Base-by-base conservation (phyloP, 2,797 vertebrate genomes). In the Fundulus diaphanus region DNA sequence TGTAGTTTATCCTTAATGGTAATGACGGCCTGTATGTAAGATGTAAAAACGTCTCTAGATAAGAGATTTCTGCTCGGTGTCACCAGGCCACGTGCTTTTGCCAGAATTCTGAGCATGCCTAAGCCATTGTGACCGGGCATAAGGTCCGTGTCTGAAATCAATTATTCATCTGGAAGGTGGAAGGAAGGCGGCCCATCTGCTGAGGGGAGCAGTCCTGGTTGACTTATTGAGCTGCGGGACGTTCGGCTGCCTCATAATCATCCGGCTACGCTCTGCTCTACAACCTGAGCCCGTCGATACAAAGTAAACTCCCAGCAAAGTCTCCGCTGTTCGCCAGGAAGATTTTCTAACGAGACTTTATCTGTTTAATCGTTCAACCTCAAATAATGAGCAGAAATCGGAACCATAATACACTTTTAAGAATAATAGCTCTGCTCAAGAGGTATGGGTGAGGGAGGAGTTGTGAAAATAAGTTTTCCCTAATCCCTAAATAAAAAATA, bases 81-180 rank as follows among this genome's bases (percentile, higher is more conserved):
- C 81, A 78, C 88, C 80, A 72, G 82, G 76, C 29, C 15, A 40
- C 0, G 0, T 68, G 61, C 44, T 16, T 0, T 22, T 0, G 77
- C 80, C 85, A 54, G 78, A 86, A 83, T 84, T 88, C 51, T 82
- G 79, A 89, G 84, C 86, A 85, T 87, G 88, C 87, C 89, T 90
- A 82, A 90, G 88, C 87, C 90, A 90, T 92, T 89, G 88, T 88
- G 87, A 90, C 90, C 91, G 88, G 91, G 87, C 91, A 92, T 84
- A 86, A 90, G 91, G 91, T 90, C 86, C 85, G 11, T 90, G 89
- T 93, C 84, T 56, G 69, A 79, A 89, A 92, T 92, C 89, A 90
- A 90, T 93, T 91, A 93, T 93, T 89, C 85, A 90, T 89, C 77
- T 83, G 82, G 85, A 87, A 80, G 88, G 82, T 81, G 84, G 80